Conservation (phyloP, 1,140 invertebrate species). For the Zelostemma sp. region DNA sequence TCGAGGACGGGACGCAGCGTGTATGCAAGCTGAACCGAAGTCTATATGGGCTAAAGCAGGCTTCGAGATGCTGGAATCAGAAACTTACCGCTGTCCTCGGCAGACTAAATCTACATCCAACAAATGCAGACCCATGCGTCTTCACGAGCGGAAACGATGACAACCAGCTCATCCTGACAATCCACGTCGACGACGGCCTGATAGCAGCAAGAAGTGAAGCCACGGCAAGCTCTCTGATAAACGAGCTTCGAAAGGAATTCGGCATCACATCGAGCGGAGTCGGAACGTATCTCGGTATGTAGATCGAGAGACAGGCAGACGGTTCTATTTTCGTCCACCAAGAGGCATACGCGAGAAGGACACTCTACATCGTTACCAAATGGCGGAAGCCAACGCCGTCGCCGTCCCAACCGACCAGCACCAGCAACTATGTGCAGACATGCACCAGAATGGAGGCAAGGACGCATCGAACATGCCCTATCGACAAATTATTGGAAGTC, state of each 20-base stretch:
- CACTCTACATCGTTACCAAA: conserved; percentile 37
- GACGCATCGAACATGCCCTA: conserved; percentile 38
- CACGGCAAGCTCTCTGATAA: too few species aligned
- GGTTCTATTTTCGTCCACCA: conserved; percentile 24
- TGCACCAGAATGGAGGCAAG: conserved; percentile 1
- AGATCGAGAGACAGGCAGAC: conserved; percentile 8
- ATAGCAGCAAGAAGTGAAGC: too few species aligned
- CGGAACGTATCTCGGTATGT: conserved; percentile 16
- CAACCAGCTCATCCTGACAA: conserved; percentile 13
- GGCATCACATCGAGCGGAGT: not conserved
- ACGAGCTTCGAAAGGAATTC: not conserved
- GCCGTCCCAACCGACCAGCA: conserved; percentile 12
- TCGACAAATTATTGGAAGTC: conserved; percentile 59
- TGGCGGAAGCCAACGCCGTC: conserved; percentile 44
- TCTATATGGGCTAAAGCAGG: conserved; percentile 64
- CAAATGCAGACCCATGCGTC: not conserved
- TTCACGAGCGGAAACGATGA: not conserved
- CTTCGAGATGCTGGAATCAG: conserved; percentile 33
- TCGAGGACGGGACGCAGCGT: conserved; percentile 30
- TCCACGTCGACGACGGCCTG: conserved; percentile 10
- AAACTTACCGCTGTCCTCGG: not conserved
- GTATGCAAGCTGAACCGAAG: conserved; percentile 54
- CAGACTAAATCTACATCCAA: not conserved
- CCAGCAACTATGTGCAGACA: conserved; percentile 3
- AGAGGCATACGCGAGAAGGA: not conserved